Evolutionary conservation across 2,113 vertebrate genomes (phyloP), one percentile per base, ranked within the genome.

Genomic region (Pygoscelis antarcticus): DNA sequence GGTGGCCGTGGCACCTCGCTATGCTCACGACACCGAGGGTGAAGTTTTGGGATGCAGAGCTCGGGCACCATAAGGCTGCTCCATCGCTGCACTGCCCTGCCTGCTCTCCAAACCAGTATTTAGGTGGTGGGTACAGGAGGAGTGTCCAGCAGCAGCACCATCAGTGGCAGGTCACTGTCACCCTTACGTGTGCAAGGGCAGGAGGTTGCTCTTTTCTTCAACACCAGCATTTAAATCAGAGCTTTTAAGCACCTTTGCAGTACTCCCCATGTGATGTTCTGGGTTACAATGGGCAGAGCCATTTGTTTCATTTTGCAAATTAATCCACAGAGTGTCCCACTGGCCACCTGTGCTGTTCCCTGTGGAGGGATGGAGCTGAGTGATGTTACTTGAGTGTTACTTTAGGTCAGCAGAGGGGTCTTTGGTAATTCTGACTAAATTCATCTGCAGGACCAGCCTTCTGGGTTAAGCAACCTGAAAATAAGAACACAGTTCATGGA

Each of bases 361-460:
- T 0, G 0, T 1, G 55, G 20, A 27, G 70, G 47, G 82, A 29
- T 8, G 62, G 72, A 79, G 82, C 78, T 18, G 55, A 36, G 66
- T 13, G 75, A 34, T 0, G 0, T 14, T n/a, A 29, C 22, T 60
- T 0, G 4, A 49, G 36, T 11, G 1, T 52, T 66, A 6, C 80
- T 49, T 76, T 40, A 44, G 61, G 66, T 84, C 91, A 96, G 97
- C 90, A 80, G 87, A 97, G 97, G 96, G 78, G 94, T 98, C 99
- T 99, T 99, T 99, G 98, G 98, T 98, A 98, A 98, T 96, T 96
- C 62, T 87, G 68, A 87, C 83, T 90, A 55, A 96, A 97, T 97
- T 82, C 61, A 60, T 38, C 89, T 82, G 77, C 80, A 89, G 91
- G 86, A 87, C 69, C 69, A 76, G 80, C 80, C 60, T 87, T 87